Base-by-base conservation (phyloP, 2,797 vertebrate species). In the Galaxias olidus region DNA sequence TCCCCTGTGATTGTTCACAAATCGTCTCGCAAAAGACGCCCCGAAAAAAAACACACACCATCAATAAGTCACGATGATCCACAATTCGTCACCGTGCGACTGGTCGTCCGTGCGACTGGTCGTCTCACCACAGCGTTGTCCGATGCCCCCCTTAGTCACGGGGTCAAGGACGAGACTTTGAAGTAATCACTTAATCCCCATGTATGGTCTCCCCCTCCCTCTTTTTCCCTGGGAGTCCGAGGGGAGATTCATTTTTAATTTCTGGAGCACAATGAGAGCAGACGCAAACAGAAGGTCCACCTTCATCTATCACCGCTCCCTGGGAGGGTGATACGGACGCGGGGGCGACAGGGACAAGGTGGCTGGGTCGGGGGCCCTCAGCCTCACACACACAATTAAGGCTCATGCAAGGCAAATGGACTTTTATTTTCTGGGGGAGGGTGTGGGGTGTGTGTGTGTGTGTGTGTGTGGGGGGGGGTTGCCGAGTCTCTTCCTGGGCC, bases 321-420 rank as follows among this genome's bases (percentile, higher is more conserved):
- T 90, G 81, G 75, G 53, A 63, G 89, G 91, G 86, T 54, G 71
- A 89, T 82, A 84, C 17, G 66, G 57, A 63, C 44, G 43, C 42
- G 17, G 71, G 74, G 67, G 84, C 96, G 95, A 96, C 95, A 95
- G 88, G 87, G 94, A 92, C 91, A 90, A 93, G 93, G 94, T 90
- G 84, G 84, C 77, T 76, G 83, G 86, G 90, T 87, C 84, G 73
- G 80, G 83, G 79, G 78, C 78, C 83, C 78, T 77, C 84, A 91
- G 90, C 90, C 89, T 90, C 91, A 89, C 85, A 92, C 91, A 96
- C 90, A 86, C 89, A 93, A 91, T 92, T 94, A 95, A 93, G 86
- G 88, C 93, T 97, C 94, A 97, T 98, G 95, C 96, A 98, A 98
- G 96, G 94, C 93, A 96, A 98, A 98, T 93, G 44, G 64, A 20